Evolutionary conservation across 2,888 invertebrate species (phyloP).

Genomic region (Eupithecia pulchellata): DNA sequence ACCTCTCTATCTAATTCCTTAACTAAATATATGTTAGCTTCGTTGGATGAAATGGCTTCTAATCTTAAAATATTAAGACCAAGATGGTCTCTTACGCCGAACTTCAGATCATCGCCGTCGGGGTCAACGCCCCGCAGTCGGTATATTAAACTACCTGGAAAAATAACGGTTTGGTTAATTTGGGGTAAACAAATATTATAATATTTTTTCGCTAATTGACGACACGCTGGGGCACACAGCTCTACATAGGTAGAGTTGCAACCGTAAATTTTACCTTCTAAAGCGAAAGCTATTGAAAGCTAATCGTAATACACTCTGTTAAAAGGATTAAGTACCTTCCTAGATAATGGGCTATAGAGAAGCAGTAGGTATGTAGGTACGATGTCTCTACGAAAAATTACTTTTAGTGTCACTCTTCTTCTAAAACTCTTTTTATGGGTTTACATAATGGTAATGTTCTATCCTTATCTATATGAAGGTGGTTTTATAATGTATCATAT

Average conservation of each 20-base stretch:
- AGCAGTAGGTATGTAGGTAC: neutral
- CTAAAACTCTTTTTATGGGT: no score
- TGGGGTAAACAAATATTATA: constrained; percentile 20
- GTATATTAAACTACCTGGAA: constrained; percentile 92
- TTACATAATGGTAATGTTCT: no score
- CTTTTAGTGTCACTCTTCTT: neutral
- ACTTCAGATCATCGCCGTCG: constrained; percentile 93
- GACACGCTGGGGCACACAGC: neutral
- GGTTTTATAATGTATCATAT: neutral
- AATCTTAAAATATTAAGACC: constrained; percentile 94
- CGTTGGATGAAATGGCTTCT: constrained; percentile 91
- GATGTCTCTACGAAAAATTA: neutral
- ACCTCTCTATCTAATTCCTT: constrained; percentile 97
- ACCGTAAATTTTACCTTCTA: neutral
- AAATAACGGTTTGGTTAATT: constrained; percentile 36
- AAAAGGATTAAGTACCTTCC: neutral
- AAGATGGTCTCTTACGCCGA: constrained; percentile 92
- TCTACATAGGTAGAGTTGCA: neutral
- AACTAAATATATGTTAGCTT: constrained; percentile 94
- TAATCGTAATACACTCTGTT: neutral
- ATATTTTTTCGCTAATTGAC: neutral
- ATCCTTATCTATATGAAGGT: neutral
- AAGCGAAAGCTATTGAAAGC: neutral
- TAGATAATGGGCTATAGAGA: neutral
- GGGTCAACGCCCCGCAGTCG: constrained; percentile 93